Base-by-base conservation (phyloP, 2,113 vertebrate species). In the Setophaga petechia region DNA sequence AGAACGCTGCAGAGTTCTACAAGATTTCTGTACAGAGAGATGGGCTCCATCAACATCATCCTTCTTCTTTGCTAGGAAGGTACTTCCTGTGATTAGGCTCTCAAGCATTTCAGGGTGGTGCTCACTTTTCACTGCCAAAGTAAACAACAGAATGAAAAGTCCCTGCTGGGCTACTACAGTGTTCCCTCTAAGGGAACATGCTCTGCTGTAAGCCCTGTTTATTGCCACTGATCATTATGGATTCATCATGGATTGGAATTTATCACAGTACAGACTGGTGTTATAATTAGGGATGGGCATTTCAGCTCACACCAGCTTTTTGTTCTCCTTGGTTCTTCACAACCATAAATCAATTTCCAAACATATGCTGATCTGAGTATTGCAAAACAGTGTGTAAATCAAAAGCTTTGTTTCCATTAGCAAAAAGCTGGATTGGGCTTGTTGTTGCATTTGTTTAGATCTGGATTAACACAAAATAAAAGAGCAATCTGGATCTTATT, bases 41-140 rank as follows among this genome's bases (percentile, higher is more conserved):
- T 17, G 13, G 47, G 27, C 24, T 30, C 37, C 61, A 18, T 72
- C 59, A 87, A 59, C 22, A 62, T 2, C 16, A 69, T 58, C 46
- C 37, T 75, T 28, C 41, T 87, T 65, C 76, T 73, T 66, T 3
- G 0, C 13, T 63, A 87, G 63, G 59, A 93, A 72, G 51, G 63
- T 35, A 31, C 58, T 87, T 93, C 73, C 92, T 58, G 57, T 94
- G 90, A 96, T 92, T 87, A 89, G 77, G 49, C 43, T 72, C 66
- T 66, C 69, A 96, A 90, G 80, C 76, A 96, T 90, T 93, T 95
- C 77, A 91, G 92, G 96, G 96, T 68, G 93, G 92, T 57, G 90
- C 58, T 62, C 49, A 27, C n/a, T 65, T 81, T 68, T 58, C 39
- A 59, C 6, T 37, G 79, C 90, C 90, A 96, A 68, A 43, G 62